Evolutionary conservation across 2,797 vertebrate genomes (phyloP).

Genomic region (Adrianichthys oophorus): DNA sequence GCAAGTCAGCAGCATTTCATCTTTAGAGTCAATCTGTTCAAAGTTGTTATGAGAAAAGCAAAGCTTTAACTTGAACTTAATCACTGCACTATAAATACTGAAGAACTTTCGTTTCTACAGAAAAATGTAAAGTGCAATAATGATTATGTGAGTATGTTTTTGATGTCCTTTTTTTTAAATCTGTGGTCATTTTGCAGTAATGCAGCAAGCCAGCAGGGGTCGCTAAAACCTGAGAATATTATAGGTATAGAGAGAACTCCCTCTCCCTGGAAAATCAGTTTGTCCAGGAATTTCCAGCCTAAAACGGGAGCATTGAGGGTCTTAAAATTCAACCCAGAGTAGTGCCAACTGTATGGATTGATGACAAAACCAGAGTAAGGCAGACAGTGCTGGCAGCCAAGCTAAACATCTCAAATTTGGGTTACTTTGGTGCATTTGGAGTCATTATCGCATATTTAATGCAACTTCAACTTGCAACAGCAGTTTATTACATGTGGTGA

Average conservation of each 20-base stretch:
- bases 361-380: no score
- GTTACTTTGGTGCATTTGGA: no score
- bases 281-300: not conserved
- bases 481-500: no score
- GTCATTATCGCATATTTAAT: no score
- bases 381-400: no score
- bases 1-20: conserved; percentile 13
- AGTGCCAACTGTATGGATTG: no score
- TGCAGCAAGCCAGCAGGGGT: conserved; percentile 37
- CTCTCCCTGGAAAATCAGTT: not conserved
- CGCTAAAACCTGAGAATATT: conserved; percentile 23
- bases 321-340: not conserved
- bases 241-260: no score
- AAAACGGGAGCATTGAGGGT: not conserved
- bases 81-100: conserved; percentile 14
- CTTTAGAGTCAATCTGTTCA: conserved; percentile 4
- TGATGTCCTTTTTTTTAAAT: not conserved
- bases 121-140: conserved; percentile 34
- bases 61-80: not conserved
- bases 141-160: conserved; percentile 42
- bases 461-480: no score
- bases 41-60: not conserved
- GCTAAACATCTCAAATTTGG: no score
- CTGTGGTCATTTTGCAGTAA: conserved; percentile 24
- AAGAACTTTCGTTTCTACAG: conserved; percentile 30